These are phyloP conservation scores for Celastrina argiolus DNA, from an alignment of 2,888 invertebrate species.

Conservation along the genomic window DNA sequence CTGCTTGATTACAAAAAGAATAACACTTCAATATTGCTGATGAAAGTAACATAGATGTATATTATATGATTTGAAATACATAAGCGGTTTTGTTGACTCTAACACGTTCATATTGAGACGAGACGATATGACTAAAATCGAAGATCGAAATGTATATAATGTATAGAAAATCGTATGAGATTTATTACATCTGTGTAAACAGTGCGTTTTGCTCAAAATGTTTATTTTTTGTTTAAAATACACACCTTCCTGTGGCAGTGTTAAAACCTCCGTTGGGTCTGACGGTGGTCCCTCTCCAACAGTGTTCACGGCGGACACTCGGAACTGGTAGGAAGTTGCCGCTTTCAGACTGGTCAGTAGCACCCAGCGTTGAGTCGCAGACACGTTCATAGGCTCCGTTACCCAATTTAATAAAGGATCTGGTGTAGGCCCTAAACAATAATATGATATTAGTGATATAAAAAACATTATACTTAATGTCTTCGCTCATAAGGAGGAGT, in stretches of 20 bases:
- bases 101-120: background rate
- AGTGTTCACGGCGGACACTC: constrained; percentile 97
- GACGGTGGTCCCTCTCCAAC: constrained; percentile 97
- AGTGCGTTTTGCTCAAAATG: background rate
- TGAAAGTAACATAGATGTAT: constrained; percentile 18
- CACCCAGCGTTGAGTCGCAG: constrained; percentile 86
- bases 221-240: background rate
- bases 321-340: constrained; percentile 96
- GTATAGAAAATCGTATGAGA: no score
- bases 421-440: constrained; percentile 84
- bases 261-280: constrained; percentile 91
- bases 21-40: constrained; percentile 41
- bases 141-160: background rate
- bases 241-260: constrained; percentile 96
- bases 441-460: background rate
- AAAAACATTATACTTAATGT: no score
- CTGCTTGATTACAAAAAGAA: constrained; percentile 72
- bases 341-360: constrained; percentile 92
- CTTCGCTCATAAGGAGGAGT: no score
- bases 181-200: background rate
- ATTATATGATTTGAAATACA: background rate
- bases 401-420: constrained; percentile 93
- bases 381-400: constrained; percentile 91
- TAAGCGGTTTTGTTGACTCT: background rate
- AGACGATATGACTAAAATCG: background rate